Evolutionary conservation across 1,140 invertebrate genomes (phyloP).

Genomic region (Anoplolepis gracilipes): DNA sequence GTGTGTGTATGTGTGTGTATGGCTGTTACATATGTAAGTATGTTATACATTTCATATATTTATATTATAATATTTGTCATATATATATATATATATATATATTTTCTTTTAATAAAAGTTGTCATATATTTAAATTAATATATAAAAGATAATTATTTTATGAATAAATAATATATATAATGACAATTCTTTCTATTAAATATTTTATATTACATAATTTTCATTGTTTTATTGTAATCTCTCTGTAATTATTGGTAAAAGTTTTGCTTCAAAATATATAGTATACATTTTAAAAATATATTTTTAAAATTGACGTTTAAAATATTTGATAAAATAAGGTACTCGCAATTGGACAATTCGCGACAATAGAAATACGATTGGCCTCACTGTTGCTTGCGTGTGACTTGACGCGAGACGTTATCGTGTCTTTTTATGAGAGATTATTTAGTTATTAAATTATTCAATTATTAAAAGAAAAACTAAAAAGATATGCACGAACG

Average conservation of each 20-base stretch:
- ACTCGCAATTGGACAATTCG: no score
- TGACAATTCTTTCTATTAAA: not conserved
- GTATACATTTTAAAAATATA: not conserved
- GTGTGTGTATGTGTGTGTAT: no score
- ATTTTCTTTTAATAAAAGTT: not conserved
- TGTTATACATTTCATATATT: no score
- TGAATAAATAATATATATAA: not conserved
- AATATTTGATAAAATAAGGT: not conserved
- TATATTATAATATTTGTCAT: no score
- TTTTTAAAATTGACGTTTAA: not conserved
- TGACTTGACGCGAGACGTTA: no score
- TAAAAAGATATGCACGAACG: not conserved
- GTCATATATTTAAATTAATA: not conserved
- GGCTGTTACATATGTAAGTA: no score
- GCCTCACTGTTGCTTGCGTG: no score
- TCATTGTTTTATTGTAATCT: no score
- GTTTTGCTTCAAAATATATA: not conserved
- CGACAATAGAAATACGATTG: no score
- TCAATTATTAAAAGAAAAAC: conserved; percentile 5
- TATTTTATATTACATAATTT: no score
- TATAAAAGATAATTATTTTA: not conserved
- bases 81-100: no score
- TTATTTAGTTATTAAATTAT: not conserved
- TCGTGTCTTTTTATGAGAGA: no score
- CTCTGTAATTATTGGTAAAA: not conserved